Evolutionary conservation across 2,113 vertebrate genomes (phyloP), one percentile per base, ranked within the genome.

Genomic region (Cardinalis cardinalis): DNA sequence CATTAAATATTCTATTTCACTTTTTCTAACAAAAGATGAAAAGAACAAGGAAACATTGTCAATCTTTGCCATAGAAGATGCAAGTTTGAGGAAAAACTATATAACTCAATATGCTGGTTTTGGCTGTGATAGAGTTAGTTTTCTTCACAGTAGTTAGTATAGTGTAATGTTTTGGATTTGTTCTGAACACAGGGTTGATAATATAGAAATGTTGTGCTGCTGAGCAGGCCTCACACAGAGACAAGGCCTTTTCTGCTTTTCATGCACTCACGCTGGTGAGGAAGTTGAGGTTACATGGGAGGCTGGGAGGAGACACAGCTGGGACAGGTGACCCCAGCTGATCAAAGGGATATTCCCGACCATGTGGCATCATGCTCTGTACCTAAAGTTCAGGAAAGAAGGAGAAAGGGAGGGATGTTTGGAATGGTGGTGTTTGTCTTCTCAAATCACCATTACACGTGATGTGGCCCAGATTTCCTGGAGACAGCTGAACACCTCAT

Each of bases 221-320:
- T 59, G 26, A 44, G 32, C 11, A 43, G 52, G 32, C 21, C 6
- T 36, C 4, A 23, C 26, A 36, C 11, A 32, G 44, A 66, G 11
- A 8, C 26, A 66, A 43, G 21, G 25, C 20, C 6, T 51, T 68
- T 32, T 36, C 52, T 43, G 0, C 26, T 51, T 59, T 51, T 68
- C 0, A 0, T 52, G 17, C 14, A 31, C 7, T 21, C 32, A 15
- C 5, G 5, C 18, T 38, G 18, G 44, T 0, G 0, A 51, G 32
- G 38, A 26, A 12, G 7, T 2, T 51, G 26, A 14, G 31, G 14
- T 3, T 28, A 7, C 3, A 0, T 36, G 26, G 31, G 8, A 48
- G 3, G 17, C 7, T 43, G 60, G 32, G 32, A 85, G 52, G 18
- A 58, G 36, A 15, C 44, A 59, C 18, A 32, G 32, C 8, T 3